Conservation (phyloP, 1,140 invertebrate genomes). For the Bombus pascuorum region DNA sequence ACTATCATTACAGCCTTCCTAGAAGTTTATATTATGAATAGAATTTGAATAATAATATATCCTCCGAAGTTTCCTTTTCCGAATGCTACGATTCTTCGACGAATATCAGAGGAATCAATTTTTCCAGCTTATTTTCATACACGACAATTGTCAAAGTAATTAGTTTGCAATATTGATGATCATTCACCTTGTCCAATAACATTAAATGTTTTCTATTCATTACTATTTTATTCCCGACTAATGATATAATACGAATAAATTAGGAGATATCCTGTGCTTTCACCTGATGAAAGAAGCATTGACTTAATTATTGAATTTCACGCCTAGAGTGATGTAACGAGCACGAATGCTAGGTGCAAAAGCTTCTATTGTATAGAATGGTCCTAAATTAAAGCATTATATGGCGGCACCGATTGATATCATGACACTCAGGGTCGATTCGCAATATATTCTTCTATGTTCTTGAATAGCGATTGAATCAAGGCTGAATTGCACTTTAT, state of each 20-base stretch:
- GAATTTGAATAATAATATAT: not conserved
- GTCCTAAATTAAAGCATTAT: not conserved
- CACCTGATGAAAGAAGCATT: not conserved
- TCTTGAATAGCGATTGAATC: not conserved
- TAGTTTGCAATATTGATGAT: not conserved
- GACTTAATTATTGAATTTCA: conserved; percentile 28
- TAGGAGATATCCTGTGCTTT: not conserved
- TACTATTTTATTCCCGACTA: conserved; percentile 5
- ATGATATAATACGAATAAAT: not conserved
- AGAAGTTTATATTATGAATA: not conserved
- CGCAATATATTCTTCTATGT: not conserved
- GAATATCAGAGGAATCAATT: not conserved
- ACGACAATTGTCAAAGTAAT: not conserved
- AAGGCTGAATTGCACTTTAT: not conserved
- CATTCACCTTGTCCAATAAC: not conserved
- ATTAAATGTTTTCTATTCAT: not conserved
- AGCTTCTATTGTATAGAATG: not conserved
- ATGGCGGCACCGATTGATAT: not conserved
- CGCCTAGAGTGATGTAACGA: not conserved
- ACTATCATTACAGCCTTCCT: not conserved
- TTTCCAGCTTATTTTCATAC: not conserved
- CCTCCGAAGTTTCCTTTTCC: not conserved
- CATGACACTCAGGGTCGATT: not conserved
- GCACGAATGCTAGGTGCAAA: not conserved
- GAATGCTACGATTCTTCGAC: not conserved